Conservation (phyloP, 2,113 vertebrate genomes). For the Galbula dea region DNA sequence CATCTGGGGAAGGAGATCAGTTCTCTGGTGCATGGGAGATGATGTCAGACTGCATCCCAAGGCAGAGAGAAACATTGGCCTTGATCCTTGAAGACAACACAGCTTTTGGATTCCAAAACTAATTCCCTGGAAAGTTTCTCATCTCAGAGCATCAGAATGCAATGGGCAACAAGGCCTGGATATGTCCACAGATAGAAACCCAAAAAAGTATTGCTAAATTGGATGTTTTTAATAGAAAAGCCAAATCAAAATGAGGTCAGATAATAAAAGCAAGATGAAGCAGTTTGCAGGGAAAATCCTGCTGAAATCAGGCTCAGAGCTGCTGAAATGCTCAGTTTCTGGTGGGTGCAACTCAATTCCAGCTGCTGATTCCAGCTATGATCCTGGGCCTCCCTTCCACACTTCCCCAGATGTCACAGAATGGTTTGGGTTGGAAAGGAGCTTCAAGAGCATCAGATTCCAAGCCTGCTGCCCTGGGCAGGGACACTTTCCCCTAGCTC, state of each 20-base stretch:
- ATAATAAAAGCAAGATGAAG: not conserved
- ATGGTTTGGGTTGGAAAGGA: not conserved
- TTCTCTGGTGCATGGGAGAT: not conserved
- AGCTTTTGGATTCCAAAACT: not conserved
- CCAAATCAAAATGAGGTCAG: not conserved
- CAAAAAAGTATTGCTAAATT: too few relatives aligned
- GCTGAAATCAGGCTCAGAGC: not conserved
- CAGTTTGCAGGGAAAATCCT: not conserved
- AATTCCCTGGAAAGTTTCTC: not conserved
- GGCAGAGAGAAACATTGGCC: not conserved
- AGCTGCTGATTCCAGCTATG: too few relatives aligned
- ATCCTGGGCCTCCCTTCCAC: not conserved
- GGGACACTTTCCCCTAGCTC: not conserved
- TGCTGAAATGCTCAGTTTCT: not conserved
- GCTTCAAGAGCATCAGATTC: not conserved
- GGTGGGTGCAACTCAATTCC: not conserved
- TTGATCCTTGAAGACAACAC: not conserved
- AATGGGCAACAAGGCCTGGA: rapidly evolving
- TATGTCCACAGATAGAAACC: too few relatives aligned
- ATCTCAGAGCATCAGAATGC: not conserved
- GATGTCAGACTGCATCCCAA: not conserved
- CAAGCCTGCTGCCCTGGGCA: not conserved
- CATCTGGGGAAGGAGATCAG: not conserved
- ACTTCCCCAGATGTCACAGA: not conserved
- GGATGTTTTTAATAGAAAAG: not conserved